Evolutionary conservation across 2,888 invertebrate genomes (phyloP), one percentile per base, ranked within the genome.

Genomic region (Abrostola tripartita): DNA sequence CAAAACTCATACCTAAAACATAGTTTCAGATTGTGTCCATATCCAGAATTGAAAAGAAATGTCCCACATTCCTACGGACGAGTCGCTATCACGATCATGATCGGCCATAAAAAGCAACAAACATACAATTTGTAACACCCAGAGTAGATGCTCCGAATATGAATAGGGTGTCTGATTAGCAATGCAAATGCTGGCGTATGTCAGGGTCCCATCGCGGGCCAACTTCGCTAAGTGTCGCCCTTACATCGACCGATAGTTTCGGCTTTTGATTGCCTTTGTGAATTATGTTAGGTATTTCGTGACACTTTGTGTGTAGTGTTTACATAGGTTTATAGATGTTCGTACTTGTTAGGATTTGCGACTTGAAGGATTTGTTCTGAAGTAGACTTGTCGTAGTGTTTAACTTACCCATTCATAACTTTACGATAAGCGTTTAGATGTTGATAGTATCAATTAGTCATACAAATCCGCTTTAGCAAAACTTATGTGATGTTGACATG

Each of bases 101-200:
- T 61, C 74, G 50, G 55, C 52, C 60, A 74, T 71, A 63, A 71
- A 66, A 74, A 71, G 67, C 52, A 76, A 72, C 76, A 76, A 67
- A 75, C 64, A 74, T 65, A 72, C 70, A 74, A 74, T 70, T 74
- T 61, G 65, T 70, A 61, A 69, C 74, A 74, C 59, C 56, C 57
- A 37, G 44, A 65, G 47, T 65, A 59, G 61, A 74, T 60, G 72
- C 36, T 68, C 68, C 67, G 79, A 79, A 79, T 79, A 78, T 78
- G 79, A 76, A 72, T 73, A 68, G 67, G 54, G 44, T 38, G 67
- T 61, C 56, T 60, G 79, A 83, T 83, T 83, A 81, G 83, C 83
- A 83, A 78, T 83, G 83, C 83, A 83, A 83, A 83, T 83, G 68
- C 36, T 52, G 55, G 60, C 65, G 59, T 65, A 68, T 71, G 77